Evolutionary conservation across 2,888 invertebrate genomes (phyloP).

Genomic region (Agrotis exclamationis): DNA sequence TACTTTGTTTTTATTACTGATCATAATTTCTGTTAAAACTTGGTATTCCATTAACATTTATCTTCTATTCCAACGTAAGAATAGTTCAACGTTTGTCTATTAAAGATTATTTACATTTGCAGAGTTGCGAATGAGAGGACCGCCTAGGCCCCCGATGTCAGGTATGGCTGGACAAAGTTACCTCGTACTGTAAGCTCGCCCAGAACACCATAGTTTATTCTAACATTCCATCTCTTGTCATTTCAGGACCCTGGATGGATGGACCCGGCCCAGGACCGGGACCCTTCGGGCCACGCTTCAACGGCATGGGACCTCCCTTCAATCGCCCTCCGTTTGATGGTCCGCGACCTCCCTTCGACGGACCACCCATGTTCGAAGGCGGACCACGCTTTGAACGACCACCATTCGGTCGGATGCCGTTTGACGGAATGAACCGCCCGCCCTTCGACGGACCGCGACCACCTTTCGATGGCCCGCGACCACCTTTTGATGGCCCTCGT

Average conservation of each 20-base stretch:
- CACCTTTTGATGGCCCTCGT: constrained; percentile 74
- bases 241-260: constrained; percentile 88
- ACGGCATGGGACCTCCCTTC: constrained; percentile 83
- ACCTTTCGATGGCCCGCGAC: constrained; percentile 74
- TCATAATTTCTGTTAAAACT: constrained; percentile 3
- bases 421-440: constrained; percentile 72
- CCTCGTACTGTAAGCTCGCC: constrained; percentile 42
- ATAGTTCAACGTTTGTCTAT: constrained; percentile 31
- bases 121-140: constrained; percentile 89
- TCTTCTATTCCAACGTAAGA: constrained; percentile 3
- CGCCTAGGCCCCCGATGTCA: constrained; percentile 83
- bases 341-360: constrained; percentile 70
- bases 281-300: constrained; percentile 78
- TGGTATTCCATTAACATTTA: constrained; percentile 10
- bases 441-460: constrained; percentile 79
- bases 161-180: constrained; percentile 74
- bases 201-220: constrained; percentile 40
- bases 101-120: constrained; percentile 79
- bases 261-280: constrained; percentile 75
- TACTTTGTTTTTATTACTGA: neutral
- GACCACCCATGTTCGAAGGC: constrained; percentile 60
- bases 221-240: constrained; percentile 28
- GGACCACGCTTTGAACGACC: constrained; percentile 68
- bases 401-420: constrained; percentile 65
- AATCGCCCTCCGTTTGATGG: constrained; percentile 79